Conservation (phyloP, 2,888 invertebrate species). For the Nomada fucata region DNA sequence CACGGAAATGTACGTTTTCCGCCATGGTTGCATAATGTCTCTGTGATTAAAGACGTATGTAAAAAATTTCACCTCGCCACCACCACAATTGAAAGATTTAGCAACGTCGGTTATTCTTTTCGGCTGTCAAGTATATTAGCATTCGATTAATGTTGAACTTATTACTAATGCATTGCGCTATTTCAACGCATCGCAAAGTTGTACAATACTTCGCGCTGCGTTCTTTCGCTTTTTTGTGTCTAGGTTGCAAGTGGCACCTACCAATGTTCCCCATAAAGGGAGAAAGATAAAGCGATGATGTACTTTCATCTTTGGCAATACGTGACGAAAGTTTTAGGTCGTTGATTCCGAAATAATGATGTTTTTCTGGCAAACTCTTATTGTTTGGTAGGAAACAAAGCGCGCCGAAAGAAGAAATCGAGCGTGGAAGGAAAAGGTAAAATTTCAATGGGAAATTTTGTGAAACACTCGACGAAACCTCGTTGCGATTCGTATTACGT, state of each 20-base stretch:
- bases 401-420: constrained; percentile 7
- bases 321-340: not conserved
- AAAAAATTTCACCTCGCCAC: not conserved
- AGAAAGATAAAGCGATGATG: too few relatives aligned
- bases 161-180: too few relatives aligned
- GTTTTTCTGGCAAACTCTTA: not conserved
- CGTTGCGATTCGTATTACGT: constrained; percentile 33
- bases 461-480: constrained; percentile 24
- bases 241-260: too few relatives aligned
- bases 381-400: constrained; percentile 4
- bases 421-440: not conserved
- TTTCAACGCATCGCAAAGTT: too few relatives aligned
- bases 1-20: constrained; percentile 24
- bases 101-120: constrained; percentile 1
- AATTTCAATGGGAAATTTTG: constrained; percentile 45
- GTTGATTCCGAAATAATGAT: not conserved
- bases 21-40: constrained; percentile 16
- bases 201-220: too few relatives aligned
- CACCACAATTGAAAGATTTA: not conserved
- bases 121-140: constrained; percentile 9
- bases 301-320: not conserved
- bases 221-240: too few relatives aligned
- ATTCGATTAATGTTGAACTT: not conserved
- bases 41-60: constrained; percentile 12
- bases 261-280: too few relatives aligned